These are phyloP conservation scores for Columba janthina DNA, from an alignment of 2,113 vertebrate genomes.

Conservation along the genomic window DNA sequence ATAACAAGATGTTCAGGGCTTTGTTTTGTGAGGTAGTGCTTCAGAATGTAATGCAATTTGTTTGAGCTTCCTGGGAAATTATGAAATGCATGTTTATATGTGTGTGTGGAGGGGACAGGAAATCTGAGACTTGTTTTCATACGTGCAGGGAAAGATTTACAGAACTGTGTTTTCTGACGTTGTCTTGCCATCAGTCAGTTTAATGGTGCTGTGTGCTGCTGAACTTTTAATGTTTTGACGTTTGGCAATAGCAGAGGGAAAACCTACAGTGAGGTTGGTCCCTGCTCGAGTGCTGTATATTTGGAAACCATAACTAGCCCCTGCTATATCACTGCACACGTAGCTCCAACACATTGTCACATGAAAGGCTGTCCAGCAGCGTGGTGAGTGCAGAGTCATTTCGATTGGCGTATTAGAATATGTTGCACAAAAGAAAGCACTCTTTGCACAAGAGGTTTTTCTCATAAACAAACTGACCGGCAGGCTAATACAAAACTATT, in stretches of 20 bases:
- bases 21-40: background rate
- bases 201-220: background rate
- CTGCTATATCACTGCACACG: background rate
- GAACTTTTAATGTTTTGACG: background rate
- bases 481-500: background rate
- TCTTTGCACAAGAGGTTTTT: background rate
- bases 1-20: background rate
- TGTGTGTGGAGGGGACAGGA: background rate
- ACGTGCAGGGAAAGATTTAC: conserved; percentile 23
- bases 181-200: conserved; percentile 49
- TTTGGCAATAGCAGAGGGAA: background rate
- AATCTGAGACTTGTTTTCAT: conserved; percentile 11
- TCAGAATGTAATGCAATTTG: background rate
- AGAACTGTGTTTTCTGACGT: background rate
- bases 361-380: background rate
- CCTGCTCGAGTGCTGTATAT: background rate
- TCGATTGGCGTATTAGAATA: accelerated
- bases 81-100: background rate
- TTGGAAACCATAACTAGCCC: background rate
- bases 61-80: conserved; percentile 20
- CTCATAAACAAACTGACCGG: background rate
- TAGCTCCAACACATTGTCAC: background rate
- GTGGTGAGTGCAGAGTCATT: background rate
- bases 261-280: background rate
- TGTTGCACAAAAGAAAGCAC: background rate